phyloP scores from a whole-genome alignment of 2,797 vertebrate genomes.

The Selene dorsalis region DNA sequence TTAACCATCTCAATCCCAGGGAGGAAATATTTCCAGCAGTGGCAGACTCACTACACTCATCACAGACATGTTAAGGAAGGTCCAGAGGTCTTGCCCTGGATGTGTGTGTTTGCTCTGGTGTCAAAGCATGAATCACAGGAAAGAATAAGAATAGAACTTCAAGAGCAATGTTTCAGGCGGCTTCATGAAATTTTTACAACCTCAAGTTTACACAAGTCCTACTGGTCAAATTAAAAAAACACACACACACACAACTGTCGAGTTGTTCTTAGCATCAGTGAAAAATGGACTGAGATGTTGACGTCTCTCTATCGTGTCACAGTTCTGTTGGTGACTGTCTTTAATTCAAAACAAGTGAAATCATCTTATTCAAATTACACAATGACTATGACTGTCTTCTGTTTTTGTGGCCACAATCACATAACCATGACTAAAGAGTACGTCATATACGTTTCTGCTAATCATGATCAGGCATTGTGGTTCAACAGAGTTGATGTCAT shows the following conservation, averaged over 20 bases:
- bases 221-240: too few relatives aligned
- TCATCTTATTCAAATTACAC: not conserved
- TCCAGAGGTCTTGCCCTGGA: slow-evolving; percentile 15
- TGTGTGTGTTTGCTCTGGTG: slow-evolving; percentile 27
- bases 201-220: too few relatives aligned
- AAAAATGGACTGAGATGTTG: not conserved
- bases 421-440: not conserved
- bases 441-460: not conserved
- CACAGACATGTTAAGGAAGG: slow-evolving; percentile 25
- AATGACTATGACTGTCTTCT: not conserved
- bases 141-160: slow-evolving; percentile 16
- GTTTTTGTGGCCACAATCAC: not conserved
- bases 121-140: slow-evolving; percentile 27
- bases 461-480: not conserved
- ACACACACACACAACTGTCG: not conserved
- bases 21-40: slow-evolving; percentile 50
- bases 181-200: slow-evolving; percentile 1
- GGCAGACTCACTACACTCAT: slow-evolving; percentile 31
- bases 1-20: slow-evolving; percentile 32
- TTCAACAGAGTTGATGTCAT: not conserved
- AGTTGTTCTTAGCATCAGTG: not conserved
- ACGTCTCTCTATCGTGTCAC: not conserved
- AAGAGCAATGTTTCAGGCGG: not conserved
- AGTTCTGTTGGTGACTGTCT: not conserved
- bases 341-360: not conserved